Evolutionary conservation across 2,888 invertebrate genomes (phyloP).

Genomic region (Drosophila histrio): DNA sequence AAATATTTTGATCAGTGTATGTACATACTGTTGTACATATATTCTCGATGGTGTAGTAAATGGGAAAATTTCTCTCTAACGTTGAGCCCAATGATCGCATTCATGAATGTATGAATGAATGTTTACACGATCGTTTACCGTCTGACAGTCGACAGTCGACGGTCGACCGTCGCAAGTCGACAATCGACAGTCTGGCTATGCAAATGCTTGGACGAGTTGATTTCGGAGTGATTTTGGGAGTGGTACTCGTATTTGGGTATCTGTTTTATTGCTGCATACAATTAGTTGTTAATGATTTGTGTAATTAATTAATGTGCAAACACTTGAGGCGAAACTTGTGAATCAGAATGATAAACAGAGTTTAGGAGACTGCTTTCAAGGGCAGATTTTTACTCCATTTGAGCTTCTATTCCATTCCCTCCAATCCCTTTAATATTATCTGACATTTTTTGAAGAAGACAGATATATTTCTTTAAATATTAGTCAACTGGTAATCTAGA

Average conservation of each 20-base stretch:
- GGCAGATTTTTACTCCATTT: neutral
- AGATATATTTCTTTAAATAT: too few relatives aligned
- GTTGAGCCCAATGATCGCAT: neutral
- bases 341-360: constrained; percentile 27
- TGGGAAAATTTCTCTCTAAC: neutral
- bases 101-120: constrained; percentile 1
- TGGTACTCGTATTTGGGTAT: constrained; percentile 1
- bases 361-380: neutral
- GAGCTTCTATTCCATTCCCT: neutral
- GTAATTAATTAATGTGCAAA: constrained; percentile 50
- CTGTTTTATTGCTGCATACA: constrained; percentile 37
- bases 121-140: constrained; percentile 30
- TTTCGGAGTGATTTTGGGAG: constrained; percentile 7
- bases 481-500: too few relatives aligned
- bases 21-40: neutral
- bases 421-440: neutral
- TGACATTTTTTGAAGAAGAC: neutral
- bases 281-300: constrained; percentile 59
- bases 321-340: constrained; percentile 19
- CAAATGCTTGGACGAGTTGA: neutral
- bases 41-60: neutral
- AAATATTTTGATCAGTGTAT: neutral
- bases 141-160: too few relatives aligned
- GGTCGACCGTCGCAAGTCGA: too few relatives aligned
- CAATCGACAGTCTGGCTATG: constrained; percentile 1